Base-by-base conservation (phyloP, 2,797 vertebrate species). In the Taeniopygia guttata region DNA sequence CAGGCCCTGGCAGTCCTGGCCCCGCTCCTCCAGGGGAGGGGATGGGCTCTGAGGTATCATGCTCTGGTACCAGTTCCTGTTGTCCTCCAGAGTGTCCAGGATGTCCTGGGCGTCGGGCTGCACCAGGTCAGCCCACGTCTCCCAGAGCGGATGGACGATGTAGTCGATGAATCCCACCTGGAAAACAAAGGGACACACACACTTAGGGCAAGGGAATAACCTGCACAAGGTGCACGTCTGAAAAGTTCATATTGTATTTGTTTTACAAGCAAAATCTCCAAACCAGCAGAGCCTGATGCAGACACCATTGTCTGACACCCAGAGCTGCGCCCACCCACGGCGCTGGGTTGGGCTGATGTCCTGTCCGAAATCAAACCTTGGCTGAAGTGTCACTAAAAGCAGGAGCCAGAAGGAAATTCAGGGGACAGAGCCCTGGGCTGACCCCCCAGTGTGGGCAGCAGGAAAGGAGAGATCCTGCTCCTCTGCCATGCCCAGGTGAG, bases 1-100 rank as follows among this genome's bases (percentile, higher is more conserved):
- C 32, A 98, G 96, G 32, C 95, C 96, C 29, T 97, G 98, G 62
- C 98, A 98, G 94, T 98, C 99, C 76, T 97, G 97, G 52, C 98
- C 98, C 52, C 97, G 97, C 79, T 98, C 98, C 12, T 99, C 99
- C 95, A 99, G 98, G 0, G 99, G 99, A 76, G 99, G 99, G 25
- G 99, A 99, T 3, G 99, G 99, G 93, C 99, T 99, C 97, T 99
- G 99, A 34, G 99, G 99, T 94, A 99, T 99, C 99, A 99, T 99
- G 97, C 99, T 99, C 97, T 99, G 99, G 98, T 99, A 99, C 99
- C 99, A 99, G 98, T 99, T 99, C 96, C 99, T 98, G 97, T 99
- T 99, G 96, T 99, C 99, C 97, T 99, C 99, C 91, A 99, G 98
- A 0, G 98, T 99, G 96, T 99, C 99, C 95, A 99, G 98, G 96